Evolutionary conservation across 2,888 invertebrate genomes (phyloP).

Genomic region (Andrena hattorfiana): DNA sequence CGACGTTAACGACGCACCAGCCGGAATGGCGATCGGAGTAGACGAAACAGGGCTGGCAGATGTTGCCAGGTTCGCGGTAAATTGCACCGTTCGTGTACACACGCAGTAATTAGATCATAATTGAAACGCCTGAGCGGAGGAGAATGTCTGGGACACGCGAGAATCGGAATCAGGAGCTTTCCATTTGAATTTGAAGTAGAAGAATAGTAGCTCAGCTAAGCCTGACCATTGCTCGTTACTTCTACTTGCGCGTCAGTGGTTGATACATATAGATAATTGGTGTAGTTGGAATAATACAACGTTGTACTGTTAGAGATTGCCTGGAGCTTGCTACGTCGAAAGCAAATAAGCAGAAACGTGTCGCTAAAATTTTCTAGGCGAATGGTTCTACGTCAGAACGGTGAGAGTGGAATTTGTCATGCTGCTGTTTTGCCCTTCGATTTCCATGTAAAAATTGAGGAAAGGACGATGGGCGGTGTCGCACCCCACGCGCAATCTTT

Average conservation of each 20-base stretch:
- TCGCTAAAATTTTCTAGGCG: slow-evolving; percentile 56
- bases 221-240: neutral
- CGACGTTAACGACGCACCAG: slow-evolving; percentile 70
- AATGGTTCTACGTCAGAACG: slow-evolving; percentile 49
- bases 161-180: neutral
- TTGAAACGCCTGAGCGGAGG: slow-evolving; percentile 70
- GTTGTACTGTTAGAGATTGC: neutral
- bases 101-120: slow-evolving; percentile 80
- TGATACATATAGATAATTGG: neutral
- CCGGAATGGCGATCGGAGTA: slow-evolving; percentile 43
- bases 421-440: slow-evolving; percentile 54
- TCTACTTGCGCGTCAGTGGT: neutral
- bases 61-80: slow-evolving; percentile 75
- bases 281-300: too few relatives aligned
- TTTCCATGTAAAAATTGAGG: slow-evolving; percentile 72
- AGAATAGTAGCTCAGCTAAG: neutral
- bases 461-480: slow-evolving; percentile 26
- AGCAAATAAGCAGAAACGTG: neutral
- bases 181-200: too few relatives aligned
- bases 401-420: slow-evolving; percentile 60
- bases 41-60: slow-evolving; percentile 76
- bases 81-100: slow-evolving; percentile 74
- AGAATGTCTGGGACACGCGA: neutral
- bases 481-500: slow-evolving; percentile 37
- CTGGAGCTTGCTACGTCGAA: neutral